Base-by-base conservation (phyloP, 2,797 vertebrate genomes). In the Kryptopterus vitreolus region DNA sequence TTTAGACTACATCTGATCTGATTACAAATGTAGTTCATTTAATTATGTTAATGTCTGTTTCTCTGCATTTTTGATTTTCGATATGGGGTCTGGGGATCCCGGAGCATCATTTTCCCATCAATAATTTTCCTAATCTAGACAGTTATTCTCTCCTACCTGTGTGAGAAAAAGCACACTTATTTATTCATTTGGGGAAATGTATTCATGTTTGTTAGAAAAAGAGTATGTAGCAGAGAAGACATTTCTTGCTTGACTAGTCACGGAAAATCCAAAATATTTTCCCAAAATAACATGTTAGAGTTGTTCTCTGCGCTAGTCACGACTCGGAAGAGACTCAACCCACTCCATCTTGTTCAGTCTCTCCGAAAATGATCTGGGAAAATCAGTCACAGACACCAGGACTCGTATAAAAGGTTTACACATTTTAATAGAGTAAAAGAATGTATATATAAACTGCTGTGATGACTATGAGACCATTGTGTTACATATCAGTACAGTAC, bases 41-140 rank as follows among this genome's bases (percentile, higher is more conserved):
- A 66, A 43, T 68, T 68, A 68, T 12, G 12, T 68, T 46, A 13
- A 68, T 24, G 65, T 68, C 38, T 26, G 38, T 68, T 46, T 68
- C 65, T 16, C 12, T 26, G 22, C 10, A 68, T 22, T 13, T 38
- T 46, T 12, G n/a, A 13, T 46, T 38, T 18, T 63, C 13, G n/a
- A 43, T 38, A 15, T 65, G 20, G 33, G 61, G 33, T 38, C 62
- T 65, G 62, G 33, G 62, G 35, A 38, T 65, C 20, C 63, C 22
- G 46, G 63, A 35, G 22, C 22, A n/a, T n/a, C n/a, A n/a, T n/a
- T n/a, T n/a, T n/a, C 48, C 35, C 16, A 48, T 9, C 22, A 69
- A 18, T 13, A 69, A 16, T 33, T 48, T 69, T 69, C 6, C 43
- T 48, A 69, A 50, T 26, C 24, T 48, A 16, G 43, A n/a, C n/a